Base-by-base conservation (phyloP, 2,113 vertebrate species). In the Dipodomys ordii region DNA sequence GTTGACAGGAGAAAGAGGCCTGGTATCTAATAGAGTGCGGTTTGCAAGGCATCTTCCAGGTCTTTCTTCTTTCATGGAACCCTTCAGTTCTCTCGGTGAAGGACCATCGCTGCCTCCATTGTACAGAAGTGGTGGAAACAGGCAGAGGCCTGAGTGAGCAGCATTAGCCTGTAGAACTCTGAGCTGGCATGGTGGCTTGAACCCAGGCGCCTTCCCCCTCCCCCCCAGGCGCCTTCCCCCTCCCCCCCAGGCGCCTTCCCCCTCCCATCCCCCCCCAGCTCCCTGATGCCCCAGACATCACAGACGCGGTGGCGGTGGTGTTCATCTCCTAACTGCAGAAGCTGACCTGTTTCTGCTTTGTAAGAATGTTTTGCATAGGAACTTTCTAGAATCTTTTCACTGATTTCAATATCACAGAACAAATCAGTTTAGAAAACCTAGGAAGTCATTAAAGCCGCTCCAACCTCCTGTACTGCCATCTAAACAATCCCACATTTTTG, bases 21-120 rank as follows among this genome's bases (percentile, higher is more conserved):
- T 7, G n/a, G 8, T 8, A 28, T 0, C 25, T 3, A 0, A 22
- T 3, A 25, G 23, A 5, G 6, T 32, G 60, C 23, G 11, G 5
- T 1, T 69, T 10, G 22, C 19, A 35, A 30, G n/a, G 28, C 25
- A 0, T 7, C n/a, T 35, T 13, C 22, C 5, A 3, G 4, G 39
- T 85, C 77, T 53, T 39, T 5, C 4, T 0, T 11, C 35, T 20
- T 8, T 0, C 7, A 1, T 19, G 44, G 18, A 30, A 6, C 9
- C 11, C 32, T 62, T 13, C 16, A 9, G 11, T 16, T 7, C 44
- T 13, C 3, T 4, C 10, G 6, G 0, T 0, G 7, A 79, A 30
- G 4, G 19, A 4, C n/a, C 68, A 23, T 27, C 22, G 35, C 18
- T 27, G 6, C 4, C 1, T 25, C 19, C 53, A 57, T 57, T 57